These are phyloP conservation scores for Phymorhynchus buccinoides DNA, from an alignment of 1,140 invertebrate genomes.

Conservation along the genomic window DNA sequence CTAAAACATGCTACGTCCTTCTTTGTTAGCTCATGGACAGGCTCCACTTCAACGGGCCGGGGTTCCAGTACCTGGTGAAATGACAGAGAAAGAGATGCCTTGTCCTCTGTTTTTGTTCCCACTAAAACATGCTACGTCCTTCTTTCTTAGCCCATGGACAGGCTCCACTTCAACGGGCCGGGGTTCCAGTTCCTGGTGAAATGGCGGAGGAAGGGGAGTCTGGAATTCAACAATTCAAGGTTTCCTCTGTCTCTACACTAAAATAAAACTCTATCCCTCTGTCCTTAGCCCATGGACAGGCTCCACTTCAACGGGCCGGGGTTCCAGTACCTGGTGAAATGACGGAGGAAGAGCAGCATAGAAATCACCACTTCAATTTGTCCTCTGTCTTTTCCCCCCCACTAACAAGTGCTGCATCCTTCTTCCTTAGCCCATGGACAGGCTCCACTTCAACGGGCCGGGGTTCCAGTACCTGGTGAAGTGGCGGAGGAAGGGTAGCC, in stretches of 20 bases:
- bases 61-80: conserved; percentile 92
- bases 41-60: conserved; percentile 96
- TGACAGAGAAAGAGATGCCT: conserved; percentile 74
- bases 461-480: conserved; percentile 93
- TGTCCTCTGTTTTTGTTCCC: too few relatives aligned
- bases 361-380: too few relatives aligned
- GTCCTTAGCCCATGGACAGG: conserved; percentile 90
- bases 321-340: conserved; percentile 78
- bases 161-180: conserved; percentile 96
- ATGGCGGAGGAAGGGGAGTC: conserved; percentile 73
- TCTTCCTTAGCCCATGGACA: conserved; percentile 87
- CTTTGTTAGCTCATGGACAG: conserved; percentile 88
- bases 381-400: too few relatives aligned
- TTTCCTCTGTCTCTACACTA: too few relatives aligned
- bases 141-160: conserved; percentile 87
- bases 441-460: conserved; percentile 96
- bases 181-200: conserved; percentile 93
- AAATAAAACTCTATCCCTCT: too few relatives aligned
- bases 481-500: conserved; percentile 74
- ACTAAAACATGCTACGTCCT: too few relatives aligned
- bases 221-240: too few relatives aligned
- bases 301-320: conserved; percentile 96
- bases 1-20: too few relatives aligned
- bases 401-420: too few relatives aligned
- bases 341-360: too few relatives aligned